A percentile compares a stretch with the other conserved stretches of the same genome.
Conservation (phyloP, 2,113 vertebrate species). For the Sphaerodactylus townsendi region DNA sequence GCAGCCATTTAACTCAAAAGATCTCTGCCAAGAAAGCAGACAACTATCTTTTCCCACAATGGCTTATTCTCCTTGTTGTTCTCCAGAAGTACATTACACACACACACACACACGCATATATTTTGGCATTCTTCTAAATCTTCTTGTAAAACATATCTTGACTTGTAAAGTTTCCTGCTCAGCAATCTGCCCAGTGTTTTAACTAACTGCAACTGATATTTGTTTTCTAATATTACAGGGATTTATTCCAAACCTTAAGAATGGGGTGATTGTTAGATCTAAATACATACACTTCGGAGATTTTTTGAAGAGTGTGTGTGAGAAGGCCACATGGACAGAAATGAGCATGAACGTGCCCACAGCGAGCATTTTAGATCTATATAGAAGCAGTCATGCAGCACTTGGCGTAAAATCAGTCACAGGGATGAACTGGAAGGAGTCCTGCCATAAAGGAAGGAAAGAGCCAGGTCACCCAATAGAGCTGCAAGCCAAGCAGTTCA, state of each 20-base stretch:
- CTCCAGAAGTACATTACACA: not conserved
- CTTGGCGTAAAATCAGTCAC: slow-evolving; percentile 22
- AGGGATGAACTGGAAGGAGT: not conserved
- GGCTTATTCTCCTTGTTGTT: not conserved
- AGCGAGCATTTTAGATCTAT: slow-evolving; percentile 35
- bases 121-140: slow-evolving; percentile 9
- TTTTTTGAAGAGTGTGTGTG: not conserved
- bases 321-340: slow-evolving; percentile 32
- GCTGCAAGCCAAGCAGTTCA: too few relatives aligned
- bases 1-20: not conserved
- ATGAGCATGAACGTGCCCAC: not conserved
- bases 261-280: not conserved
- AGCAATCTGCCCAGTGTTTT: not conserved
- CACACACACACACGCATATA: accelerated
- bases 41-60: not conserved
- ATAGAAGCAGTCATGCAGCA: not conserved
- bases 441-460: too few relatives aligned
- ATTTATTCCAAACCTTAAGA: not conserved
- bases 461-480: too few relatives aligned
- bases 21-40: too few relatives aligned
- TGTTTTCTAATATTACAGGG: not conserved
- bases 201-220: not conserved
- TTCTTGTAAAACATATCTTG: slow-evolving; percentile 3
- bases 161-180: not conserved
- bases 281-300: not conserved